These are phyloP conservation scores for Pterostichus madidus DNA, from an alignment of 2,888 invertebrate genomes.

Conservation along the genomic window DNA sequence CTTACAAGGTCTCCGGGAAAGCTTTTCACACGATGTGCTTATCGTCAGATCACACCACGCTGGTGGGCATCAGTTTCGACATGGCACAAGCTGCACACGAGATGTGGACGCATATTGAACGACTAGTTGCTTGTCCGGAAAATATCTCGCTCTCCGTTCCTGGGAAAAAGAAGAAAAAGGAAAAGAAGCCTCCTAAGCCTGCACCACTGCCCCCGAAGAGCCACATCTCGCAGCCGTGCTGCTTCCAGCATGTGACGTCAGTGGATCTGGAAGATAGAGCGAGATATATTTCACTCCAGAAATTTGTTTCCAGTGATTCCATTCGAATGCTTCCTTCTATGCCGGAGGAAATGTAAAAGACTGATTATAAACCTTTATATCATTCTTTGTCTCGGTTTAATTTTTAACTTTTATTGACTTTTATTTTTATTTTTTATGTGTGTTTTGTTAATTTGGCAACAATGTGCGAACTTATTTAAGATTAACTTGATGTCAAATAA, in stretches of 20 bases:
- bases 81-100: constrained; percentile 85
- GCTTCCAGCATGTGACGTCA: constrained; percentile 90
- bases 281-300: constrained; percentile 84
- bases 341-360: constrained; percentile 67
- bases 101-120: constrained; percentile 84
- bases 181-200: constrained; percentile 79
- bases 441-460: constrained; percentile 2
- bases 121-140: constrained; percentile 86
- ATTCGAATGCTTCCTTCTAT: constrained; percentile 63
- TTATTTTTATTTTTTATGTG: constrained; percentile 19
- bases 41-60: constrained; percentile 86
- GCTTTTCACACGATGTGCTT: constrained; percentile 91
- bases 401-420: constrained; percentile 28
- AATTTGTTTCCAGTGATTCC: constrained; percentile 78
- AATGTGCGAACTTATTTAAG: constrained; percentile 1
- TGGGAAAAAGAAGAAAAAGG: constrained; percentile 81
- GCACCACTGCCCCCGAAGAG: constrained; percentile 85
- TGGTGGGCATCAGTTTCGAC: constrained; percentile 89
- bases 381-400: constrained; percentile 5
- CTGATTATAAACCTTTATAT: constrained; percentile 30
- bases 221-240: constrained; percentile 91
- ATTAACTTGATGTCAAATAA: not conserved
- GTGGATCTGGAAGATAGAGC: constrained; percentile 84
- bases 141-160: constrained; percentile 87
- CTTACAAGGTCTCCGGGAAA: constrained; percentile 85